Conservation (phyloP, 2,113 vertebrate species). For the Scomber colias region DNA sequence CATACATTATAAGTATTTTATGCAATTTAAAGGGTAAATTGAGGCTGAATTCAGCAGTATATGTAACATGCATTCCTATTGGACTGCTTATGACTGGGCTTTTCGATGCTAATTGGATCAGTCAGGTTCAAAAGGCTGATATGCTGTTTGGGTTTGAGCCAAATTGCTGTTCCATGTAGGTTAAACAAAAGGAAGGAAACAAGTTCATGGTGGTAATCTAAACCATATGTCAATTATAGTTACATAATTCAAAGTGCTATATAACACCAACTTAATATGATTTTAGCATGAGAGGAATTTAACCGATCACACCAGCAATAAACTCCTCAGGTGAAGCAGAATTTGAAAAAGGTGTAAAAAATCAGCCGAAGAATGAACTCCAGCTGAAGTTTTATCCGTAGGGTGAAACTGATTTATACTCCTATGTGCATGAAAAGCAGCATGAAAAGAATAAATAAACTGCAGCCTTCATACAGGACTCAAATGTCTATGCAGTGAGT, state of each 20-base stretch:
- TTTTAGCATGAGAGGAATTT: background rate
- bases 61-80: too few species aligned
- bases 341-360: slow-evolving; percentile 1
- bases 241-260: background rate
- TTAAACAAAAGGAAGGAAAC: background rate
- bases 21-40: too few species aligned
- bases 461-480: background rate
- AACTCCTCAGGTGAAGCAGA: background rate
- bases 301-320: background rate
- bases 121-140: background rate
- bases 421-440: background rate
- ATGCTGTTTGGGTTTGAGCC: background rate
- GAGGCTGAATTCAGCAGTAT: too few species aligned
- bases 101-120: too few species aligned
- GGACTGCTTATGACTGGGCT: too few species aligned
- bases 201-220: background rate
- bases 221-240: background rate
- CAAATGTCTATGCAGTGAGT: background rate
- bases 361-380: background rate
- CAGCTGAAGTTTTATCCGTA: slow-evolving; percentile 29
- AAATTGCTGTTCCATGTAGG: background rate
- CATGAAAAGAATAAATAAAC: background rate
- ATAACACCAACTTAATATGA: background rate
- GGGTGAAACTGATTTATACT: background rate
- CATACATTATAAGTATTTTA: too few species aligned